Base-by-base conservation (phyloP, 30 jellyfish, hydroid and myxozoan species). In the Turritopsis rubra region DNA sequence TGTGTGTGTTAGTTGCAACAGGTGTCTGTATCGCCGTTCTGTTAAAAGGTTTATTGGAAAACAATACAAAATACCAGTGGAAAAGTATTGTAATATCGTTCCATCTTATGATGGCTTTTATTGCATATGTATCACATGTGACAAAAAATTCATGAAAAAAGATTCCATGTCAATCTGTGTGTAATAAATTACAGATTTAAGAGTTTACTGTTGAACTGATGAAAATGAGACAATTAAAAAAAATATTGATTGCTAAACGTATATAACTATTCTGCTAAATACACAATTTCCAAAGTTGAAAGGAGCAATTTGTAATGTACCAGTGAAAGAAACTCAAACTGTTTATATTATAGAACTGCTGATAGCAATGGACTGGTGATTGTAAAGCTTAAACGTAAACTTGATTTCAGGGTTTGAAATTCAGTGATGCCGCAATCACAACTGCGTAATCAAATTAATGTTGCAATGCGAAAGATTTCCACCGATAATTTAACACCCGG, bases 91-190 rank as follows among this genome's bases (percentile, higher is more conserved):
- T 53, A 29, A 78, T 29, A 31, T 31, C 18, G 78, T 74, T 74
- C 82, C 16, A n/a, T 29, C 79, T 78, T 78, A 25, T 78, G 85
- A 78, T 78, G 79, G 79, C 29, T 29, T 29, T 21, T 31, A 31
- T 23, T 74, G 0, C 41, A 74, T 74, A 21, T 74, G 82, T 29
- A 0, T 23, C 41, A 74, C 82, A 23, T 78, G 85, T 53, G 20
- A 78, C 54, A 78, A 78, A 0, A 78, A 78, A 18, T 29, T 78
- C 23, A 21, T 24, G 22, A 78, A 78, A 53, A 31, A 23, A 31
- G 29, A 0, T 78, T n/a, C 85, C 82, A n/a, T 1, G 85, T 23
- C 82, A 78, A 78, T 23, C 85, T 29, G 23, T 78, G 27, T 31
- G 13, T 22, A 78, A 78, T 78, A 52, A 78, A 18, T n/a, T 78